Percentiles rank a stretch among this genome's conserved stretches.
phyloP scores from a whole-genome alignment of 2,113 vertebrate genomes.

The Pseudopipra pipra region DNA sequence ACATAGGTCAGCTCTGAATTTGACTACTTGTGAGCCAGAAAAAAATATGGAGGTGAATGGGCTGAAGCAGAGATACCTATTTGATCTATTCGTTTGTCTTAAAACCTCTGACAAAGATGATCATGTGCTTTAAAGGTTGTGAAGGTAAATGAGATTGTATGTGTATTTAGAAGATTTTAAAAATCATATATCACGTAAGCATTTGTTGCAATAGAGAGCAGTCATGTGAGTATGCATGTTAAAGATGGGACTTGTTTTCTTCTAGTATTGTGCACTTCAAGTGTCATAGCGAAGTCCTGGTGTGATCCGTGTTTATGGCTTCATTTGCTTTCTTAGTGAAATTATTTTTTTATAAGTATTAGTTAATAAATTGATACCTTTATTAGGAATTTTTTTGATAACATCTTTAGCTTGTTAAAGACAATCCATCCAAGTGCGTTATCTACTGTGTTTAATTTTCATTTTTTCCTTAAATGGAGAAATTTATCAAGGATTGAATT shows the following conservation, averaged over 20 bases:
- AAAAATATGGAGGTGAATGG: background rate
- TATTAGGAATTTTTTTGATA: background rate
- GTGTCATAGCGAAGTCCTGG: background rate
- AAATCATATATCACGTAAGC: background rate
- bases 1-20: background rate
- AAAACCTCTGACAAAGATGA: background rate
- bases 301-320: background rate
- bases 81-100: background rate
- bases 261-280: background rate
- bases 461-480: background rate
- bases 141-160: background rate
- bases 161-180: background rate
- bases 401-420: background rate
- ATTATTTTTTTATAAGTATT: background rate
- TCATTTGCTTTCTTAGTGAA: background rate
- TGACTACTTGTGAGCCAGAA: background rate
- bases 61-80: background rate
- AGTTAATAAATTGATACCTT: background rate
- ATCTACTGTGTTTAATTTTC: background rate
- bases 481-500: background rate
- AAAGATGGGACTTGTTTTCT: constrained; percentile 6
- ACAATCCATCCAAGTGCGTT: background rate
- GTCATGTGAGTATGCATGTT: background rate
- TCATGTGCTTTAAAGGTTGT: background rate
- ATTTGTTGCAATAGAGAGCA: background rate